Percentiles rank a stretch among this genome's conserved stretches.
Conservation (phyloP, 2,888 invertebrate species). For the Choreutis nemorana region DNA sequence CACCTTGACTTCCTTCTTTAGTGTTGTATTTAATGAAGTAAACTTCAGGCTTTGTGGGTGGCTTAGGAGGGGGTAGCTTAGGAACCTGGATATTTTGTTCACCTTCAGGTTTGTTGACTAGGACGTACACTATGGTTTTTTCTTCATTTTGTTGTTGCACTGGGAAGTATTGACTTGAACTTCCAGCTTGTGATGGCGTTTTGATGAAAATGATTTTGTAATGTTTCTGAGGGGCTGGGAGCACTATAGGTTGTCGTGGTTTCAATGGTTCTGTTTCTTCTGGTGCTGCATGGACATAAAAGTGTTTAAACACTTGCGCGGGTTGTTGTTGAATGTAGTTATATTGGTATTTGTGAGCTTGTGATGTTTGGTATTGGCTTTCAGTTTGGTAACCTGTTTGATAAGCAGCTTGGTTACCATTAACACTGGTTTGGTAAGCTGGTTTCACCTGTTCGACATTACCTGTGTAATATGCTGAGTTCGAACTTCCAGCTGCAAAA, state of each 20-base stretch:
- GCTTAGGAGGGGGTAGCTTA: slow-evolving; percentile 72
- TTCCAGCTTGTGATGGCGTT: slow-evolving; percentile 71
- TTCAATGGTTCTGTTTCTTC: slow-evolving; percentile 61
- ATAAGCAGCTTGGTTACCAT: slow-evolving; percentile 13
- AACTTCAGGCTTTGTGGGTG: slow-evolving; percentile 79
- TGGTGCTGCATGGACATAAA: slow-evolving; percentile 55
- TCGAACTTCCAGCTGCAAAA: too few relatives aligned
- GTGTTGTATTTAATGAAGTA: slow-evolving; percentile 82
- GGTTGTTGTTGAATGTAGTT: slow-evolving; percentile 78
- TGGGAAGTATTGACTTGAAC: slow-evolving; percentile 72
- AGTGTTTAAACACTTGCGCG: slow-evolving; percentile 71
- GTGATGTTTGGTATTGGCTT: slow-evolving; percentile 16
- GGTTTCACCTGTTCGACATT: neutral
- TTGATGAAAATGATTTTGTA: slow-evolving; percentile 85
- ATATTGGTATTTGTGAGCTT: slow-evolving; percentile 45
- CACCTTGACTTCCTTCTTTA: slow-evolving; percentile 59
- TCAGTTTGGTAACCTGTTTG: slow-evolving; percentile 16
- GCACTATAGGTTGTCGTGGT: slow-evolving; percentile 62
- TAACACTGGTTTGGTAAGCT: slow-evolving; percentile 7
- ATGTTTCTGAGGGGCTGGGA: slow-evolving; percentile 75
- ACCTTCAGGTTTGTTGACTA: slow-evolving; percentile 79
- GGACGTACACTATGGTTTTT: slow-evolving; percentile 79
- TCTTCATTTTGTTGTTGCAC: slow-evolving; percentile 74
- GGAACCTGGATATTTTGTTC: slow-evolving; percentile 71
- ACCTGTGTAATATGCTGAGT: too few relatives aligned